These are phyloP conservation scores for Arenaria interpres DNA, from an alignment of 2,113 vertebrate genomes.

Conservation along the genomic window DNA sequence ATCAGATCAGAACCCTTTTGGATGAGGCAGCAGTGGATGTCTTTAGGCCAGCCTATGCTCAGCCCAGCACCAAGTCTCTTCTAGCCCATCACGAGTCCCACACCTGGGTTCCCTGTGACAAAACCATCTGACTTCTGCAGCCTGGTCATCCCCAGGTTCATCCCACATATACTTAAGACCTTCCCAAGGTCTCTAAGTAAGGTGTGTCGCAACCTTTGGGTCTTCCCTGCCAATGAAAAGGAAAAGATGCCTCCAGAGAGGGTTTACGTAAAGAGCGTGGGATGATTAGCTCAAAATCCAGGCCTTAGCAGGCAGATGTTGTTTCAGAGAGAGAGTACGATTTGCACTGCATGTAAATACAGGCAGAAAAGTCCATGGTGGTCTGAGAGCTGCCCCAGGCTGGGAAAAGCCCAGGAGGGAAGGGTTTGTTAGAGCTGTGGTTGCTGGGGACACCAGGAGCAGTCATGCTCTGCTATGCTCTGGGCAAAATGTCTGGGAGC, in stretches of 20 bases:
- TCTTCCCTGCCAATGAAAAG: neutral
- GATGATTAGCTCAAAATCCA: neutral
- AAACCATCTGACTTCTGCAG: neutral
- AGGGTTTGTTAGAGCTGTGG: conserved; percentile 13
- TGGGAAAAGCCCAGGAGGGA: neutral
- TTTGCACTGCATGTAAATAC: neutral
- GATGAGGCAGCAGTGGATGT: neutral
- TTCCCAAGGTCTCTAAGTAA: neutral
- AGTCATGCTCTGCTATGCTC: neutral
- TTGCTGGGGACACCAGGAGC: conserved; percentile 27
- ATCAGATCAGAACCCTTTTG: neutral
- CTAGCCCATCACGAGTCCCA: neutral
- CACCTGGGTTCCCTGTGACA: neutral
- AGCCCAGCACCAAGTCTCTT: neutral
- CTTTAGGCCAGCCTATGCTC: neutral
- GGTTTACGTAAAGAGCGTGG: neutral
- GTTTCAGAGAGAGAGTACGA: neutral
- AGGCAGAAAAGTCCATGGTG: neutral
- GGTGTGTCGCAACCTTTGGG: neutral
- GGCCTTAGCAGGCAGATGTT: neutral
- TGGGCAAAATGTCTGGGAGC: conserved; percentile 33
- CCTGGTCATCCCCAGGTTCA: neutral
- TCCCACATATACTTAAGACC: neutral
- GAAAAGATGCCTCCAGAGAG: neutral
- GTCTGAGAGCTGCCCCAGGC: neutral